Evolutionary conservation across 1,140 invertebrate genomes (phyloP), one percentile per base, ranked within the genome.

Genomic region (Camponotus vicinus): DNA sequence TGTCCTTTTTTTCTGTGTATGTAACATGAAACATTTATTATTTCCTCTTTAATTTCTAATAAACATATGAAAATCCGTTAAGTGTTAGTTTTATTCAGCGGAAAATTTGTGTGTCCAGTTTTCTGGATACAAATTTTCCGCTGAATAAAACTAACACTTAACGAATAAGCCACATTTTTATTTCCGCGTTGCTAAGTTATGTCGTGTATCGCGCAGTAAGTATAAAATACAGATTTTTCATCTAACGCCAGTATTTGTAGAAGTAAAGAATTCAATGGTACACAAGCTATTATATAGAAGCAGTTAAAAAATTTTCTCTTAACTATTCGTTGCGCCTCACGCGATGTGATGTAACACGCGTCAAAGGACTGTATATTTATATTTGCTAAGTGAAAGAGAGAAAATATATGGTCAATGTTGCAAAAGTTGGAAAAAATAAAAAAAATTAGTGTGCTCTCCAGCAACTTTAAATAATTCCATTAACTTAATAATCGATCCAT

Each of bases 171-270:
- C n/a, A 40, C 21, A 61, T n/a, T 73, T 73, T 83, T 49, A 59
- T 73, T 83, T 83, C 13, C 69, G 55, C 79, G 69, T 61, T 21
- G 69, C 40, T 32, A 45, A 13, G 27, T n/a, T 49, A n/a, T 18
- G 27, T 83, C 40, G 69, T 63, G 49, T 83, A 83, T 83, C 55
- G 11, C 45, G 32, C 40, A 27, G 61, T 42, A 55, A 73, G 32
- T 73, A 40, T 32, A 83, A 83, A 83, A 2, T 45, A 45, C 79
- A 82, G 79, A 83, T 83, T 83, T 83, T 83, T 59, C 79, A 83
- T 40, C 49, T 82, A 82, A 61, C 8, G 40, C 55, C 27, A 27
- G 40, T 27, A 45, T 7, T 83, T 69, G 52, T 42, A 45, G 40
- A n/a, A 45, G 42, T 83, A 83, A 83, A 61, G 67, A 45, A 57